phyloP scores from a whole-genome alignment of 1,140 invertebrate genomes.

The Xylocopa sonorina region DNA sequence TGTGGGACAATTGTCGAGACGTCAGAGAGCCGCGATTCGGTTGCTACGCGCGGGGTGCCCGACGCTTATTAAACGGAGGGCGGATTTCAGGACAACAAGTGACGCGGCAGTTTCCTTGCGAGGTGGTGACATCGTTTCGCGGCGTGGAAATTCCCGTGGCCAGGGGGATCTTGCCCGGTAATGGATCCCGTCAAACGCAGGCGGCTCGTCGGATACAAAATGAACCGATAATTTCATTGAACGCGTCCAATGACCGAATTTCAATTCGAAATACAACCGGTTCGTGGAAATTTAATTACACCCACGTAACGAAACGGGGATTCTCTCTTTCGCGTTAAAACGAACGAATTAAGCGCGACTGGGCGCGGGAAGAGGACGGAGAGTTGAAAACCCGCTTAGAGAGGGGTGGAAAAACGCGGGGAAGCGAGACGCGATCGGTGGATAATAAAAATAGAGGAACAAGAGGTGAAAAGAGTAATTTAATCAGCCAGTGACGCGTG shows the following conservation, averaged over 20 bases:
- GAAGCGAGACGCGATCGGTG: background rate
- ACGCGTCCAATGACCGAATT: conserved; percentile 10
- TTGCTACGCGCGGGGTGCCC: too few relatives aligned
- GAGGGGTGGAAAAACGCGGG: background rate
- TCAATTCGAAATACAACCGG: conserved; percentile 15
- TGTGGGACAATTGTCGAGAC: too few relatives aligned
- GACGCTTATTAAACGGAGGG: background rate
- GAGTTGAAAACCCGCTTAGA: background rate
- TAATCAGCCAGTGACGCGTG: too few relatives aligned
- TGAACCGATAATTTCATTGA: conserved; percentile 38
- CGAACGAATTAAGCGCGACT: background rate
- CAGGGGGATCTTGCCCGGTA: conserved; percentile 11
- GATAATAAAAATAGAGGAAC: background rate
- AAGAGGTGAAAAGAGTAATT: background rate
- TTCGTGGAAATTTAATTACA: conserved; percentile 30
- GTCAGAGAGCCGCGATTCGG: too few relatives aligned
- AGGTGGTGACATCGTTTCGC: background rate
- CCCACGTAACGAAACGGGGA: background rate
- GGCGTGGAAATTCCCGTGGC: background rate
- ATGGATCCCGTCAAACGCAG: conserved; percentile 33
- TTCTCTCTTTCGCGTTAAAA: background rate
- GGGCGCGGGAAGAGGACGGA: background rate
- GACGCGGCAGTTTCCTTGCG: background rate
- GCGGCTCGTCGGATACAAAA: conserved; percentile 17
- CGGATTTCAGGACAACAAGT: background rate